These are phyloP conservation scores for Bombus sylvicola DNA, from an alignment of 1,140 invertebrate species.

Conservation along the genomic window DNA sequence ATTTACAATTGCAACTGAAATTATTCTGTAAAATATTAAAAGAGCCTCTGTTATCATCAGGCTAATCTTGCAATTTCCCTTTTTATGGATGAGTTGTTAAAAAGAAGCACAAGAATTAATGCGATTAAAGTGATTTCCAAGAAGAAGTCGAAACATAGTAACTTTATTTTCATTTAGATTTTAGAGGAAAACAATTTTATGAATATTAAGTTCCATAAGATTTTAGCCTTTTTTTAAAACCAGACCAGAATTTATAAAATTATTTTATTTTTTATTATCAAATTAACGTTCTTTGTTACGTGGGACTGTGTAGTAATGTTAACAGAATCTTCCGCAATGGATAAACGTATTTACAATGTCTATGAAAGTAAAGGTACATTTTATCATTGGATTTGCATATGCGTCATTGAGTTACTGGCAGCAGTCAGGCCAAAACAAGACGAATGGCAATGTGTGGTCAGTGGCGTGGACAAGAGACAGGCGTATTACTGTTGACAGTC, in stretches of 20 bases:
- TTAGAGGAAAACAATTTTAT: no score
- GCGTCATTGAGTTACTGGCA: conserved; percentile 52
- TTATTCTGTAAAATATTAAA: neutral
- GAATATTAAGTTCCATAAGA: no score
- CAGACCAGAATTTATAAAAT: no score
- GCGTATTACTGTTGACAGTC: conserved; percentile 66
- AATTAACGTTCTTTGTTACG: no score
- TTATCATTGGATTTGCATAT: conserved; percentile 61
- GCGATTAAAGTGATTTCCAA: no score
- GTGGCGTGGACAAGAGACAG: conserved; percentile 57
- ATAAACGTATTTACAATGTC: neutral
- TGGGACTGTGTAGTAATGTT: no score
- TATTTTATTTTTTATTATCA: no score
- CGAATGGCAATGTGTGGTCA: conserved; percentile 71
- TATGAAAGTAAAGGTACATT: neutral
- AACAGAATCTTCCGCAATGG: neutral
- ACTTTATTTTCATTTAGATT: no score
- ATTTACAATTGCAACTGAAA: neutral
- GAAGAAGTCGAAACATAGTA: no score
- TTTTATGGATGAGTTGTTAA: neutral
- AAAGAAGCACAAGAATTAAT: neutral
- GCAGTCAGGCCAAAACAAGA: conserved; percentile 70
- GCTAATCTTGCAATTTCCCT: neutral
- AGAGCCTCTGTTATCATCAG: neutral
- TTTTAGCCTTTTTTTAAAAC: no score